Evolutionary conservation across 2,797 vertebrate genomes (phyloP), one percentile per base, ranked within the genome.

Genomic region (Sebastes oblongus): DNA sequence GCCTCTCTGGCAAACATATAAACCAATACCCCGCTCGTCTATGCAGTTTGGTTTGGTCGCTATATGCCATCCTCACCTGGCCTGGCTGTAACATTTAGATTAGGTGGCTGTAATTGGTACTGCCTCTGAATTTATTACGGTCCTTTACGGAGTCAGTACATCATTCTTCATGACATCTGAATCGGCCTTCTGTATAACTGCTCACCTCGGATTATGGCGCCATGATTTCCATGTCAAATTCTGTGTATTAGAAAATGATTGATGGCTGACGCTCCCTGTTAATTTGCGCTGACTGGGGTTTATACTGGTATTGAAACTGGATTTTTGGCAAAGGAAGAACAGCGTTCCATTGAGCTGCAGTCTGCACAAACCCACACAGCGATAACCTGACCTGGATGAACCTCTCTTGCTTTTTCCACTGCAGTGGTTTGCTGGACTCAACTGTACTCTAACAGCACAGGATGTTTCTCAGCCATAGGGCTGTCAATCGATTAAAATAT

Each of bases 61-160:
- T 25, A 3, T 61, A 25, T 70, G 78, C 80, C 75, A 72, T 6
- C 62, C 76, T 80, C 81, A 72, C 73, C 77, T 81, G 80, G 80
- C 78, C 72, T 83, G 77, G 80, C 85, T 86, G 85, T 66, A 80
- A 75, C 85, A 27, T 82, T 87, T 78, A 89, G 83, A 87, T 89
- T 85, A 86, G 73, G 64, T 22, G 14, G 72, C 76, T 78, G 72
- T 83, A 83, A 85, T 77, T 73, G 69, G 62, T 29, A 2, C 54
- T 9, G 74, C 29, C 64, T 32, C 4, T 8, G n/a, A 61, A 75
- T 85, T 80, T 82, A 82, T 77, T 24, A 24, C 29, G 1, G 25
- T 27, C 24, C 30, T 76, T 59, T 36, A 18, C 65, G n/a, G 74
- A 50, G 64, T 55, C 29, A 0, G 58, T 14, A 11, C 76, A 80